Percentiles rank a stretch among this genome's conserved stretches.
Evolutionary conservation across 2,888 invertebrate species (phyloP).

Genomic region (Drosophila ustulata): DNA sequence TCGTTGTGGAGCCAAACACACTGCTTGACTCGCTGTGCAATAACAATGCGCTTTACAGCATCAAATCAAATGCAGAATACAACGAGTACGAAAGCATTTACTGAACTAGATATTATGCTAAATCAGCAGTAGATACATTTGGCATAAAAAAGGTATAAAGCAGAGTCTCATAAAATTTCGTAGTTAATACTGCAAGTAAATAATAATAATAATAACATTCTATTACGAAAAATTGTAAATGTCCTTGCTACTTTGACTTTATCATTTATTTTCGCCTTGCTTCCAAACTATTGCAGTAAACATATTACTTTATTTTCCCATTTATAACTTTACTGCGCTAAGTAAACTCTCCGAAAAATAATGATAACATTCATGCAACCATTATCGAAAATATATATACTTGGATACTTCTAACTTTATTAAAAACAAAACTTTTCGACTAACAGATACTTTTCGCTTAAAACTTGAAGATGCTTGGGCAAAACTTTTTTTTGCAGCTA

Average conservation of each 20-base stretch:
- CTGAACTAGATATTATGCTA: not conserved
- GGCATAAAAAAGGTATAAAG: not conserved
- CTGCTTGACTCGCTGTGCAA: conserved; percentile 1
- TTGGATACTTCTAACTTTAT: not conserved
- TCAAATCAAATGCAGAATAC: not conserved
- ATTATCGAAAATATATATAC: not conserved
- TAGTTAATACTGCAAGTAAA: too few species aligned
- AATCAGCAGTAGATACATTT: not conserved
- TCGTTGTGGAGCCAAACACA: conserved; percentile 9
- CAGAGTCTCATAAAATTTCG: not conserved
- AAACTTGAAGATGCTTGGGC: not conserved
- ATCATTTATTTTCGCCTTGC: too few species aligned
- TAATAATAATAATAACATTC: too few species aligned
- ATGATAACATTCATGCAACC: not conserved
- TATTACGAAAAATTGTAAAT: too few species aligned
- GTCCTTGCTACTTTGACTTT: too few species aligned
- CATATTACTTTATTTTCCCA: too few species aligned
- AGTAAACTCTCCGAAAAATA: not conserved
- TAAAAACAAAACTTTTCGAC: not conserved
- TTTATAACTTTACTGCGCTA: too few species aligned
- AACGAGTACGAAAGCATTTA: not conserved
- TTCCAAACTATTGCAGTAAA: too few species aligned
- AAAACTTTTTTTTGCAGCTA: not conserved
- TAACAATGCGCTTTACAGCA: conserved; percentile 2
- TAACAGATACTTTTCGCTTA: not conserved